These are phyloP conservation scores for Nesogale talazaci DNA, from an alignment of 2,113 vertebrate species.

Conservation along the genomic window DNA sequence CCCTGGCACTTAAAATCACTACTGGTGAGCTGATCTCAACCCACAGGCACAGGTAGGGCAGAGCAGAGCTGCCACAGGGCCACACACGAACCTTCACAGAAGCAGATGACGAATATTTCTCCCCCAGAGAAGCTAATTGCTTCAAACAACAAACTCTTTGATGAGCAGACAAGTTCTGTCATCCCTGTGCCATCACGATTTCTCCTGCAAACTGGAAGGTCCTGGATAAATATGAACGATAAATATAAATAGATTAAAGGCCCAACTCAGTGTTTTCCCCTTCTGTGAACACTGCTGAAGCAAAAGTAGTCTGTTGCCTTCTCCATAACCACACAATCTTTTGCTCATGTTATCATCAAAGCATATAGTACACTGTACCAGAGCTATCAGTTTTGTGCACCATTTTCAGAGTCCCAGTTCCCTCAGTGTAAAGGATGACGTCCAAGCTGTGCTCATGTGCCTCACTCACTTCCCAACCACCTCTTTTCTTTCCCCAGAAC, in stretches of 20 bases:
- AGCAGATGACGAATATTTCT: background rate
- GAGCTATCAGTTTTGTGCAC: background rate
- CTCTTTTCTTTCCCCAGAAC: background rate
- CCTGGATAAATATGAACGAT: conserved; percentile 1
- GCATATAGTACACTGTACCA: background rate
- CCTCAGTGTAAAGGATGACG: background rate
- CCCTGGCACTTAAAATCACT: background rate
- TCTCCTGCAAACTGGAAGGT: background rate
- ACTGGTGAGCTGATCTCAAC: background rate
- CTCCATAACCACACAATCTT: background rate
- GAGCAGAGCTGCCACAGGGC: background rate
- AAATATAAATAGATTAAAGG: background rate
- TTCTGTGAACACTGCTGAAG: background rate
- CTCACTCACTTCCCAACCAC: background rate
- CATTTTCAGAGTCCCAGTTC: background rate
- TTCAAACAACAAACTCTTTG: background rate
- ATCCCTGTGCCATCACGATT: background rate
- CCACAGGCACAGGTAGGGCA: background rate
- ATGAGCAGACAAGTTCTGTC: background rate
- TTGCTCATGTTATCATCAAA: background rate
- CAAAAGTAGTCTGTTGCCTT: background rate
- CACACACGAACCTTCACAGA: background rate
- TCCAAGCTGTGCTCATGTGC: background rate
- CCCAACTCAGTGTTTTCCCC: background rate
- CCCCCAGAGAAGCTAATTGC: background rate